Conservation (phyloP, 2,797 vertebrate species). For the Apogon hyalosoma region DNA sequence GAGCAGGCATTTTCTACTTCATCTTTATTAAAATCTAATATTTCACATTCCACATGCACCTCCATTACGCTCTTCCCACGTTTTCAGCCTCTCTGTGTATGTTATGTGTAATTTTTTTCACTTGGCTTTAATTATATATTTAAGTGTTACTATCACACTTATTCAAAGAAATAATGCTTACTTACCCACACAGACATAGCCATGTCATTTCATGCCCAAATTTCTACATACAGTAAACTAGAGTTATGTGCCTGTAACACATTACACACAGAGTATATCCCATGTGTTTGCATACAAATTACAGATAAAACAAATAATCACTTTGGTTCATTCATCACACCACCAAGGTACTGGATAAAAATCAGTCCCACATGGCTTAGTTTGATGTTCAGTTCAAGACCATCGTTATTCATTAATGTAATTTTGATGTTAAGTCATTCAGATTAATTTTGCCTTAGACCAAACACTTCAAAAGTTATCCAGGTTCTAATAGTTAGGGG, state of each 20-base stretch:
- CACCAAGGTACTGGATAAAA: no score
- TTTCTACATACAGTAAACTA: not conserved
- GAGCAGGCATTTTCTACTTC: constrained; percentile 26
- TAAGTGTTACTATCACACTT: constrained; percentile 4
- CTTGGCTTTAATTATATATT: constrained; percentile 1
- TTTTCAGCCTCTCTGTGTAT: not conserved
- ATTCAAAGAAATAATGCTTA: not conserved
- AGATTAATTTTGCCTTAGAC: no score
- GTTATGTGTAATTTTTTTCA: not conserved
- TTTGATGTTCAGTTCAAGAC: no score
- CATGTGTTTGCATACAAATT: no score
- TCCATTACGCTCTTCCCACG: not conserved
- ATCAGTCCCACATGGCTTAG: no score
- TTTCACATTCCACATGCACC: constrained; percentile 31
- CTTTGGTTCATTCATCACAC: no score
- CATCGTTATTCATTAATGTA: no score
- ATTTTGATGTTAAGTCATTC: no score
- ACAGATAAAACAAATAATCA: no score
- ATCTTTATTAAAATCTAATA: constrained; percentile 47
- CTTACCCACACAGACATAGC: not conserved
- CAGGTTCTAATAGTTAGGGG: no score
- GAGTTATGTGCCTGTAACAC: not conserved
- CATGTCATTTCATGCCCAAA: not conserved
- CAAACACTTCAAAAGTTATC: no score
- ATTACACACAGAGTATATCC: not conserved